Evolutionary conservation across 2,797 vertebrate species (phyloP).

Genomic region (Tapirus indicus): DNA sequence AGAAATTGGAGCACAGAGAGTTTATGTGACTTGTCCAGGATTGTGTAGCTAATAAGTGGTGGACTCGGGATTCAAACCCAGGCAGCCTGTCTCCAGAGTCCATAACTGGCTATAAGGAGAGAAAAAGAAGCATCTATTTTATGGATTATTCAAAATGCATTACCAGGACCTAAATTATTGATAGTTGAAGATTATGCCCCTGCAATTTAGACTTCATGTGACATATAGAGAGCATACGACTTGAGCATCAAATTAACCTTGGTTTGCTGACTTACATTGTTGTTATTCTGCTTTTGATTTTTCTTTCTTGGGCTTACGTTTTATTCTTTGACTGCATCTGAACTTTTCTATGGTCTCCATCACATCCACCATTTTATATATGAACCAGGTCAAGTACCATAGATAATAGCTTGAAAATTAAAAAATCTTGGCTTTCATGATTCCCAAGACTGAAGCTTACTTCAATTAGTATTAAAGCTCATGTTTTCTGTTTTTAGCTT

Average conservation of each 20-base stretch:
- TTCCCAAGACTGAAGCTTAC: not conserved
- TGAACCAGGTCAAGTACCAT: not conserved
- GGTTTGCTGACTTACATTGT: not conserved
- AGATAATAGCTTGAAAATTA: not conserved
- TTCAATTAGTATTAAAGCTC: slow-evolving; percentile 42
- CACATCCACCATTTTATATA: not conserved
- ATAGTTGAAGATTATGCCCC: not conserved
- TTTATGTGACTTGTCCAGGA: not conserved
- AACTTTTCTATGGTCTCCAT: not conserved
- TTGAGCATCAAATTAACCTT: slow-evolving; percentile 38
- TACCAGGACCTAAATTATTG: not conserved
- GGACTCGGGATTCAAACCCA: not conserved
- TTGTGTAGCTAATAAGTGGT: not conserved
- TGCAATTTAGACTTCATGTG: not conserved
- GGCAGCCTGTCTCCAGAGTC: not conserved
- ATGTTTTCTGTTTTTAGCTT: slow-evolving; percentile 55
- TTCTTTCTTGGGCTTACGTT: not conserved
- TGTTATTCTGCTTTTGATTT: not conserved
- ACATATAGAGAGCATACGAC: not conserved
- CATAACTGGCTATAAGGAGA: not conserved
- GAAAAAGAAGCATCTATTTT: slow-evolving; percentile 1
- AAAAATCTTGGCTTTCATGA: slow-evolving; percentile 7
- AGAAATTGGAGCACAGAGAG: not conserved
- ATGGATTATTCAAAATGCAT: not conserved
- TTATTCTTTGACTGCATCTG: not conserved